These are phyloP conservation scores for Augochlorella aurata DNA, from an alignment of 2,888 invertebrate species.

Conservation along the genomic window DNA sequence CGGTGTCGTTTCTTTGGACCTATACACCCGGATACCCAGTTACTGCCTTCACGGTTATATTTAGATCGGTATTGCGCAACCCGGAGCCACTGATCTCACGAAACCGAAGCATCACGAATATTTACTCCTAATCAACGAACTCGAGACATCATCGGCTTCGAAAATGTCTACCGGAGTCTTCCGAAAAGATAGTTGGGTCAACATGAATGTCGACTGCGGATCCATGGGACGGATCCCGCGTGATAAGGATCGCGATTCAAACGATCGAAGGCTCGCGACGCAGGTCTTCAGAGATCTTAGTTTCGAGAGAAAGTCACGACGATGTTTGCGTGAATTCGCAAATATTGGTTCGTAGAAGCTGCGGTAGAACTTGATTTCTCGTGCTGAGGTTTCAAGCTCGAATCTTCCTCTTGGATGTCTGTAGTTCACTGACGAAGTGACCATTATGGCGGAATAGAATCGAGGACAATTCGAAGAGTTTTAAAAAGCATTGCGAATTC, in stretches of 20 bases:
- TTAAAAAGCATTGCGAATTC: too few relatives aligned
- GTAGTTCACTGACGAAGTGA: too few relatives aligned
- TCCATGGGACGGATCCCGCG: not conserved
- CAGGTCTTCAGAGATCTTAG: not conserved
- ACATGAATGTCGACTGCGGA: not conserved
- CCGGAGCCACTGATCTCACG: not conserved
- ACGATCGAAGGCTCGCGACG: not conserved
- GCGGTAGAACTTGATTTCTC: not conserved
- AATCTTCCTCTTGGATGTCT: too few relatives aligned
- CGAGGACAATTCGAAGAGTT: too few relatives aligned
- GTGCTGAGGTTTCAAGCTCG: not conserved
- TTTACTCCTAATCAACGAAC: conserved; percentile 12
- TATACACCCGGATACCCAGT: conserved; percentile 27
- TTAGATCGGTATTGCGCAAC: not conserved
- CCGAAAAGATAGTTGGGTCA: not conserved
- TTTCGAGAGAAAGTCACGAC: not conserved
- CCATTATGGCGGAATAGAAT: too few relatives aligned
- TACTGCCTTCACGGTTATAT: conserved; percentile 18
- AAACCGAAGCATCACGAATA: conserved; percentile 10
- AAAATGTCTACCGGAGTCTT: not conserved
- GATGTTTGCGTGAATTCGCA: not conserved
- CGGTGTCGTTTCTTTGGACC: conserved; percentile 14
- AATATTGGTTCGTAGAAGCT: not conserved
- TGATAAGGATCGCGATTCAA: not conserved
- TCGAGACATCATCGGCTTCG: not conserved